Percentiles rank a stretch among this genome's conserved stretches.
Evolutionary conservation across 2,113 vertebrate genomes (phyloP).

Genomic region (Calyptomena viridis): DNA sequence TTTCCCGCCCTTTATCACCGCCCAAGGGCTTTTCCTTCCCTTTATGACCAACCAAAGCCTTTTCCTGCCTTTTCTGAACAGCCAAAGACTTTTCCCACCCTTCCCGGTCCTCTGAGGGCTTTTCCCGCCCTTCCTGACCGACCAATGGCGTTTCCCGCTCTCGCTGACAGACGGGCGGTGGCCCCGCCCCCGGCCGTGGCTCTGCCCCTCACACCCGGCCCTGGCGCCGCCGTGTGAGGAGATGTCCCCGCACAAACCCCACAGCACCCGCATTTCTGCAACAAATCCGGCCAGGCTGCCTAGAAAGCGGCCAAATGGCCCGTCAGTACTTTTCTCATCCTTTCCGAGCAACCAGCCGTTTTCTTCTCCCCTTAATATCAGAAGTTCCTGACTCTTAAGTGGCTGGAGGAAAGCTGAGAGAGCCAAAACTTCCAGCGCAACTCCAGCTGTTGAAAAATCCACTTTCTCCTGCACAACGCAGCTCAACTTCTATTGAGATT

Average conservation of each 20-base stretch:
- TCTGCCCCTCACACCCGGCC: rapidly evolving
- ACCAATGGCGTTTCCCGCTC: background rate
- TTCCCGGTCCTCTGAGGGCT: background rate
- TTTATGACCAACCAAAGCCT: rapidly evolving
- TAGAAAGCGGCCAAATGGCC: background rate
- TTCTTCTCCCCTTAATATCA: too few relatives aligned
- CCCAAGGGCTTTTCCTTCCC: rapidly evolving
- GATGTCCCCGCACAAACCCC: background rate
- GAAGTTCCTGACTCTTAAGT: background rate
- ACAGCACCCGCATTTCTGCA: background rate
- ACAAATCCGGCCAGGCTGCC: background rate
- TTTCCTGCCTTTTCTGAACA: rapidly evolving
- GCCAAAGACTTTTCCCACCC: rapidly evolving
- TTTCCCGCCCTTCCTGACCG: background rate
- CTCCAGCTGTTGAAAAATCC: background rate
- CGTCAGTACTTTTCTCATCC: background rate
- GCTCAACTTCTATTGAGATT: background rate
- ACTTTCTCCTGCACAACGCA: background rate
- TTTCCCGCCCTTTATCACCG: background rate
- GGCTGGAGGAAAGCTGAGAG: background rate
- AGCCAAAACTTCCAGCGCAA: background rate
- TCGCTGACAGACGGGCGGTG: background rate
- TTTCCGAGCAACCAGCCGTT: background rate
- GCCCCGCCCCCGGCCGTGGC: background rate
- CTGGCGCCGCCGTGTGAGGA: rapidly evolving